phyloP scores from a whole-genome alignment of 2,888 invertebrate genomes.

The Patella caerulea region DNA sequence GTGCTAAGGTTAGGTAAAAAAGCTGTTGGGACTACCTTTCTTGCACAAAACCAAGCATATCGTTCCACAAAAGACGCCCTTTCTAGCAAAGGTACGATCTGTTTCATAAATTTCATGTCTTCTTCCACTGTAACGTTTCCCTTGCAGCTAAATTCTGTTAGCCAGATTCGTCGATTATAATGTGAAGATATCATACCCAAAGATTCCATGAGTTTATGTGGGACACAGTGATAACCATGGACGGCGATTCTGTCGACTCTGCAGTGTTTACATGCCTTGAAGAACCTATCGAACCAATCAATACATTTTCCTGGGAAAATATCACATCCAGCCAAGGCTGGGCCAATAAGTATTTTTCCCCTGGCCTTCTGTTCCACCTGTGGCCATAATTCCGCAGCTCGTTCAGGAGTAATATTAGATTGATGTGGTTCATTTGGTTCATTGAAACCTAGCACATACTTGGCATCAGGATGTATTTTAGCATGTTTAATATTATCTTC shows the following conservation, averaged over 20 bases:
- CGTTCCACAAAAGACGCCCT: slow-evolving; percentile 29
- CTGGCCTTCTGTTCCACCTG: slow-evolving; percentile 32
- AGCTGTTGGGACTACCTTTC: slow-evolving; percentile 16
- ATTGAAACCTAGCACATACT: slow-evolving; percentile 46
- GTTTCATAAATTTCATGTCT: slow-evolving; percentile 28
- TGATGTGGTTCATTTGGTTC: slow-evolving; percentile 48
- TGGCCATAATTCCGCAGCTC: slow-evolving; percentile 44
- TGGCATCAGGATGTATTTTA: slow-evolving; percentile 28
- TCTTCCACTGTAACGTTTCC: slow-evolving; percentile 5
- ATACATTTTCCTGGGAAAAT: slow-evolving; percentile 4
- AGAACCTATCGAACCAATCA: slow-evolving; percentile 17
- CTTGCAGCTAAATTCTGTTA: slow-evolving; percentile 36
- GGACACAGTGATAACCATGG: slow-evolving; percentile 16
- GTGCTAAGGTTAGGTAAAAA: slow-evolving; percentile 23
- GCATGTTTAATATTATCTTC: slow-evolving; percentile 3
- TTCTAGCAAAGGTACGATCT: slow-evolving; percentile 30
- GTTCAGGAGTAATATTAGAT: slow-evolving; percentile 42
- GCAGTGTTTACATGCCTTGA: slow-evolving; percentile 7
- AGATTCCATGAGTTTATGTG: slow-evolving; percentile 6
- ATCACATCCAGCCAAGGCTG: slow-evolving; percentile 15
- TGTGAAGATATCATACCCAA: slow-evolving; percentile 20
- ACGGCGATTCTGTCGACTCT: slow-evolving; percentile 18
- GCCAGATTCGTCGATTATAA: slow-evolving; percentile 32
- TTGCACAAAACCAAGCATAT: slow-evolving; percentile 32
- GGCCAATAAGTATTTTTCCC: slow-evolving; percentile 9